These are phyloP conservation scores for Synergus umbraculus DNA, from an alignment of 2,888 invertebrate genomes.

Conservation along the genomic window DNA sequence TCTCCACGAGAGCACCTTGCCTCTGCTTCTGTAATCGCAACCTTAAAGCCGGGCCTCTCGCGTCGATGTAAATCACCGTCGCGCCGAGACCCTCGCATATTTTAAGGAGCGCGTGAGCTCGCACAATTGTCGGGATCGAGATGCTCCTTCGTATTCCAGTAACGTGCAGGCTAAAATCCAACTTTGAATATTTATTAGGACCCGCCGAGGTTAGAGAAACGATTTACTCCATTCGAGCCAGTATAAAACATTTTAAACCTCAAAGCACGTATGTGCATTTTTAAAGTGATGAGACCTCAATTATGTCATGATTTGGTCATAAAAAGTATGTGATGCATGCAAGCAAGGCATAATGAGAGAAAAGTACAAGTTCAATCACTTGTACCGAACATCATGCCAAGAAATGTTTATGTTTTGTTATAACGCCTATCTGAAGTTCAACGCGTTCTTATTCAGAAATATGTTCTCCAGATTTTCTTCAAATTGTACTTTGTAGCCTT, in stretches of 20 bases:
- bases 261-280: conserved; percentile 27
- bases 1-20: not conserved
- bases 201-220: conserved; percentile 7
- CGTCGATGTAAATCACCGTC: conserved; percentile 20
- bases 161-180: conserved; percentile 30
- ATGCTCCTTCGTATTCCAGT: conserved; percentile 32
- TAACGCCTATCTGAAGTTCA: too few species aligned
- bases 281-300: conserved; percentile 21
- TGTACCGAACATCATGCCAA: too few species aligned
- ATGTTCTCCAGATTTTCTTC: too few species aligned
- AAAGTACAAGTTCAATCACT: too few species aligned
- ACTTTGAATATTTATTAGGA: conserved; percentile 34
- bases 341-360: too few species aligned
- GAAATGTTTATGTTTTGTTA: too few species aligned
- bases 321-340: not conserved
- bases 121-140: conserved; percentile 18
- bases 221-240: conserved; percentile 7
- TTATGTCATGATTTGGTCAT: conserved; percentile 9
- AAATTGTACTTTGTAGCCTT: too few species aligned
- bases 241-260: not conserved
- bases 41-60: conserved; percentile 17
- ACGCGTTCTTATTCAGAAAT: too few species aligned
- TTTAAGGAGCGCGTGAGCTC: conserved; percentile 32
- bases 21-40: conserved; percentile 11
- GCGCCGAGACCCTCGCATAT: conserved; percentile 33